Percentiles rank a stretch among this genome's conserved stretches.
These are phyloP conservation scores for Dasypogon diadema DNA, from an alignment of 2,888 invertebrate species.

Conservation along the genomic window DNA sequence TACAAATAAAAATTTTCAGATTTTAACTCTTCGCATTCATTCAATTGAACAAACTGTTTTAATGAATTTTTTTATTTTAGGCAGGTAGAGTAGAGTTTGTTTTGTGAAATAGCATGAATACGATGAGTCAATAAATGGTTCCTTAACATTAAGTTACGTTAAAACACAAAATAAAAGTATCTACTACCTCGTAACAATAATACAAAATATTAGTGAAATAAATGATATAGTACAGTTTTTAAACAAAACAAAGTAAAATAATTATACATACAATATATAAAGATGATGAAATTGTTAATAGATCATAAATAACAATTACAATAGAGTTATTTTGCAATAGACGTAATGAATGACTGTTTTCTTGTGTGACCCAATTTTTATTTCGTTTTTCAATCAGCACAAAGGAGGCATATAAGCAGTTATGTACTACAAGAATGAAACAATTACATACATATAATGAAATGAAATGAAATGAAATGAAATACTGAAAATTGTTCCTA, in stretches of 20 bases:
- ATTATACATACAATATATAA: conserved; percentile 43
- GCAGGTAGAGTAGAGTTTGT: conserved; percentile 7
- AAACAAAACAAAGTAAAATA: conserved; percentile 38
- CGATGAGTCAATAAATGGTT: conserved; percentile 39
- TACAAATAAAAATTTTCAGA: conserved; percentile 15
- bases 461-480: conserved; percentile 29
- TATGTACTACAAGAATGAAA: conserved; percentile 16
- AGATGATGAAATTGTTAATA: conserved; percentile 37
- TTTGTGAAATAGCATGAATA: conserved; percentile 25
- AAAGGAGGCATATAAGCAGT: conserved; percentile 28
- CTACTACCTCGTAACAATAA: conserved; percentile 50
- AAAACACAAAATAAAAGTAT: conserved; percentile 41
- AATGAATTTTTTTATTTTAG: background rate
- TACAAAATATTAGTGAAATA: conserved; percentile 49
- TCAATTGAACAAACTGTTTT: conserved; percentile 13
- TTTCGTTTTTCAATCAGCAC: conserved; percentile 29
- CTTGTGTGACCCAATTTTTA: conserved; percentile 29
- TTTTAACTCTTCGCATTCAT: conserved; percentile 33
- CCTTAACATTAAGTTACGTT: conserved; percentile 44
- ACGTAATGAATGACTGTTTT: conserved; percentile 37
- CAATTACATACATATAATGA: conserved; percentile 1
- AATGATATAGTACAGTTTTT: conserved; percentile 46
- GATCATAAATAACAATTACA: conserved; percentile 33
- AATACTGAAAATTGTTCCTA: conserved; percentile 49
- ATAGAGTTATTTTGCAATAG: conserved; percentile 47